These are phyloP conservation scores for Isaurus tuberculatus DNA, from an alignment of 92 coral and sea anemone genomes.

Conservation along the genomic window DNA sequence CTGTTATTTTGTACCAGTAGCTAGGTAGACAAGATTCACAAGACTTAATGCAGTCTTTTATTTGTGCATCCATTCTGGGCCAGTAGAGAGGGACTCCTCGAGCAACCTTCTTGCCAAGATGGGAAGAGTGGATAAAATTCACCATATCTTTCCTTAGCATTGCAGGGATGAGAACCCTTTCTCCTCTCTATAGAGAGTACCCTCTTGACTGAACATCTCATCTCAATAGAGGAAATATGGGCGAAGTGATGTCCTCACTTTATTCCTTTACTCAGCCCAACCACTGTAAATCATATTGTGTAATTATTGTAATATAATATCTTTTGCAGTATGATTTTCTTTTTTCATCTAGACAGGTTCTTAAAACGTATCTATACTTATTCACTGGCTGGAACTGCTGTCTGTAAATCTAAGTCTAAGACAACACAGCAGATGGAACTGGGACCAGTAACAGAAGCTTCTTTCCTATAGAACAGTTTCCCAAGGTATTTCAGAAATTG, in stretches of 20 bases:
- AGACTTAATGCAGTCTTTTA: constrained; percentile 33
- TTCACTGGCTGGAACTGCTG: constrained; percentile 31
- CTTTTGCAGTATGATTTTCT: constrained; percentile 11
- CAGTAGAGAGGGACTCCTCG: constrained; percentile 36
- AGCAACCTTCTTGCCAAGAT: constrained; percentile 39
- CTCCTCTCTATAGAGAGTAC: constrained; percentile 10
- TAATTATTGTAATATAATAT: constrained; percentile 4
- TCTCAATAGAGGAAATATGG: constrained; percentile 20
- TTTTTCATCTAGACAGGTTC: neutral
- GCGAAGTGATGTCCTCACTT: constrained; percentile 1
- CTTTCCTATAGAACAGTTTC: constrained; percentile 21
- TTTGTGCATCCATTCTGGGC: constrained; percentile 39
- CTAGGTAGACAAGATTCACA: constrained; percentile 16
- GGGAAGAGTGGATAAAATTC: constrained; percentile 20
- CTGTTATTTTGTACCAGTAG: constrained; percentile 27
- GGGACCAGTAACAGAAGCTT: constrained; percentile 27
- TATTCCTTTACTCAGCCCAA: constrained; percentile 11
- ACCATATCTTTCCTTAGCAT: neutral
- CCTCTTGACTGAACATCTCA: constrained; percentile 1
- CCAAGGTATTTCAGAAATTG: constrained; percentile 57
- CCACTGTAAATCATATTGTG: neutral
- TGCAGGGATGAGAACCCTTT: constrained; percentile 29
- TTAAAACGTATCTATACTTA: constrained; percentile 6
- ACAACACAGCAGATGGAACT: neutral
- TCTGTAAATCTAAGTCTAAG: too few relatives aligned